Base-by-base conservation (phyloP, 2,888 invertebrate species). In the Drosophila trichaetosa region DNA sequence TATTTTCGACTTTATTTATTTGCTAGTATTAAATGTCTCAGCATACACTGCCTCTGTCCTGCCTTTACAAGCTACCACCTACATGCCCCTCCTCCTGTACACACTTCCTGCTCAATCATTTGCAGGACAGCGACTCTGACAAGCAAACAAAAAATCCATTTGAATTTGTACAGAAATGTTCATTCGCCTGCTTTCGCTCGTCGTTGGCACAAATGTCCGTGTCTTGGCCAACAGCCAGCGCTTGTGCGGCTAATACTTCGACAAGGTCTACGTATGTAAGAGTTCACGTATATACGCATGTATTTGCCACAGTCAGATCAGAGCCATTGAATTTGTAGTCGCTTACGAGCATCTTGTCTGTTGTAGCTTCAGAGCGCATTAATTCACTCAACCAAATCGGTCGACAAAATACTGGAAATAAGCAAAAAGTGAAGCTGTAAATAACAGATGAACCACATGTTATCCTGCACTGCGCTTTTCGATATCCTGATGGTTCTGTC, bases 1-100 rank as follows among this genome's bases (percentile, higher is more conserved):
- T 82, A 77, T 82, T 83, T 82, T 81, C 65, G 66, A 75, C 75
- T 70, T 71, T 87, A 87, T 84, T 84, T 86, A 90, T 86, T 86
- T 89, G 83, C 66, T 73, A 80, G 81, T 86, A 85, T 85, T 89
- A 83, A 89, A 87, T 83, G 82, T 78, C 65, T 69, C 42, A 76
- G 76, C 38, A 29, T 57, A 38, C 69, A 49, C 57, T 54, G 64
- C 33, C 40, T n/a, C 21, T 56, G 27, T 29, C 13, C 36, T 40
- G 38, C 29, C n/a, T 8, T 31, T 48, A 6, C 38, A 24, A 16
- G 46, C 16, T 16, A 7, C 46, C 24, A 4, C 21, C 46, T 7
- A 16, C 13, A 6, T 24, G 6, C 8, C 2, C 31, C 11, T n/a
- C 18, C 21, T 3, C 4, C 36, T 11, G 4, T 4, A 51, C 29